Evolutionary conservation across 1,140 invertebrate genomes (phyloP).

Genomic region (Brachionus asplanchnoidis): DNA sequence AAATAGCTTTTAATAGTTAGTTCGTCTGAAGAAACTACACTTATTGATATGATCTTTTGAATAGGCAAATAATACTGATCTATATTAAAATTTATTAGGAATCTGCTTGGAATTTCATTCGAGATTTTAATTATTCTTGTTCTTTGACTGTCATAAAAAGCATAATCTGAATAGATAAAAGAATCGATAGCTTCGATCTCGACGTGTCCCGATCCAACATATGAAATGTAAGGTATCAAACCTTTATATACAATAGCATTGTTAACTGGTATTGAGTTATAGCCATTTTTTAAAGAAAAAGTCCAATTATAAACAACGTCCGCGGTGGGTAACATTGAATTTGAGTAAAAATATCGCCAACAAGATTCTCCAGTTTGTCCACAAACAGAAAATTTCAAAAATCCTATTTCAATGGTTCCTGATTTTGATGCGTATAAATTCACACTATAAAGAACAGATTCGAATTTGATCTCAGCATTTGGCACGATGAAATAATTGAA

Average conservation of each 20-base stretch:
- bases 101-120: neutral
- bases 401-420: neutral
- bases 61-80: neutral
- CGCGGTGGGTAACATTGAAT: neutral
- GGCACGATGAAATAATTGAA: neutral
- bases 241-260: neutral
- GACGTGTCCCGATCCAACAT: neutral
- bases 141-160: neutral
- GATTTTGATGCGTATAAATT: neutral
- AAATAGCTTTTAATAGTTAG: neutral
- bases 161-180: neutral
- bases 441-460: neutral
- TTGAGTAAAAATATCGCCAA: neutral
- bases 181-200: neutral
- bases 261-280: neutral
- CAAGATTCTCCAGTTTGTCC: neutral
- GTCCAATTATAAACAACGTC: neutral
- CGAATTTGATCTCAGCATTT: neutral
- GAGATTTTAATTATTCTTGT: neutral
- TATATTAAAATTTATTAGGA: neutral
- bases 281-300: neutral
- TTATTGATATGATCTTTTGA: neutral
- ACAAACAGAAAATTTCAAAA: neutral
- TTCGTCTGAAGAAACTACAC: neutral
- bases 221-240: neutral